Percentiles rank a stretch among this genome's conserved stretches.
Evolutionary conservation across 2,797 vertebrate species (phyloP).

Genomic region (Thamnophis elegans): DNA sequence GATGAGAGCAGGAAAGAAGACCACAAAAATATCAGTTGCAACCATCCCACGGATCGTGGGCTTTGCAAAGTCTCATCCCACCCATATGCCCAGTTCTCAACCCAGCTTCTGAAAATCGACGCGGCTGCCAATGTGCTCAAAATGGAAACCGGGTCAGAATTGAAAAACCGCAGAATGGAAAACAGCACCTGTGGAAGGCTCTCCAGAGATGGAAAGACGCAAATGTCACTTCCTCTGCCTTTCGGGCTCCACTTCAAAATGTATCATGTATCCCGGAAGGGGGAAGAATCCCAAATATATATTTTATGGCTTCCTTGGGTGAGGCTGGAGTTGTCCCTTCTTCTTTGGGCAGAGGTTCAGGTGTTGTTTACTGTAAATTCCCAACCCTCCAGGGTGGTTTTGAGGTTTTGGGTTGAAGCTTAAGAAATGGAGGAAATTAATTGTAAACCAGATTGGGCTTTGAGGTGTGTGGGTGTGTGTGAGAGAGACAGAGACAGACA

Average conservation of each 20-base stretch:
- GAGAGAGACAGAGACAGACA: neutral
- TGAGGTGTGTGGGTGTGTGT: neutral
- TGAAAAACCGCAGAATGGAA: neutral
- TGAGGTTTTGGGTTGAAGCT: slow-evolving; percentile 14
- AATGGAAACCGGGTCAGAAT: neutral
- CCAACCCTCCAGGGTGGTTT: slow-evolving; percentile 2
- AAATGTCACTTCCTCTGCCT: neutral
- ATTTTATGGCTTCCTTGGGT: neutral
- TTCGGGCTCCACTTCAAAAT: slow-evolving; percentile 18
- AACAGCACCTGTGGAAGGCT: neutral
- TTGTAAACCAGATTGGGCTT: neutral
- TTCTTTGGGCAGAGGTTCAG: neutral
- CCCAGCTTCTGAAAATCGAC: neutral
- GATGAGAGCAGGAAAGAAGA: neutral
- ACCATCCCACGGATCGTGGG: neutral
- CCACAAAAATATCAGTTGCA: neutral
- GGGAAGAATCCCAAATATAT: neutral
- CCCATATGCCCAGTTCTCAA: neutral
- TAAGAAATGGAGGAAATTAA: slow-evolving; percentile 9
- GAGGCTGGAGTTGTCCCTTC: neutral
- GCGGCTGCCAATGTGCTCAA: neutral
- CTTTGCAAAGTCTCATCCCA: neutral
- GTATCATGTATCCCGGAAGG: neutral
- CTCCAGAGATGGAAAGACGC: neutral
- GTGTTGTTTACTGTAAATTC: slow-evolving; percentile 20